phyloP scores from a whole-genome alignment of 1,140 invertebrate species.

The Agrilus planipennis region DNA sequence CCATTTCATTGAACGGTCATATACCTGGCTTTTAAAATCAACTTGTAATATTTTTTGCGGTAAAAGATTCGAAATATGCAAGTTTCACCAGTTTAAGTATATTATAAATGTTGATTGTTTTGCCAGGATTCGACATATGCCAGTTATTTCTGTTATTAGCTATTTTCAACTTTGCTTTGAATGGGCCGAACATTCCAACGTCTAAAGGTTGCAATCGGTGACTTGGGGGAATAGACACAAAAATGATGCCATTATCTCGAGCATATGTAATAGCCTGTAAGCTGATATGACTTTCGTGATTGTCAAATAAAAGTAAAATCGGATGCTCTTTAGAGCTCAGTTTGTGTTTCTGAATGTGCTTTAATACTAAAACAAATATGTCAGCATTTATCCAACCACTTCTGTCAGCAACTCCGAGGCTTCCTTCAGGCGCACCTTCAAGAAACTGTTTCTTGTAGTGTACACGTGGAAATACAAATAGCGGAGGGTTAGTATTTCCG shows the following conservation, averaged over 20 bases:
- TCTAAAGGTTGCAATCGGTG: too few species aligned
- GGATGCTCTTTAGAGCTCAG: neutral
- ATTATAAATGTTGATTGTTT: too few species aligned
- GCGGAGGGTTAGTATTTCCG: neutral
- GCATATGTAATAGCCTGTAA: neutral
- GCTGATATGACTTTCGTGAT: neutral
- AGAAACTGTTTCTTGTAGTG: conserved; percentile 21
- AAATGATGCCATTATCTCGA: neutral
- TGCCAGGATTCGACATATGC: too few species aligned
- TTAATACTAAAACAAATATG: conserved; percentile 24
- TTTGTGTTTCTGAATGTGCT: conserved; percentile 27
- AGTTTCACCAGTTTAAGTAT: too few species aligned
- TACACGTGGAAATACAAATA: too few species aligned
- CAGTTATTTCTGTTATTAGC: too few species aligned
- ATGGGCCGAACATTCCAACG: too few species aligned
- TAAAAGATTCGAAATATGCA: too few species aligned
- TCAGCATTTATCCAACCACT: conserved; percentile 33
- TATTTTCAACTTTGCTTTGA: too few species aligned
- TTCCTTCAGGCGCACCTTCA: conserved; percentile 26
- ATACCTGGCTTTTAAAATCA: too few species aligned
- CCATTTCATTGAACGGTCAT: too few species aligned
- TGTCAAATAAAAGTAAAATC: neutral
- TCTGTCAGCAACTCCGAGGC: conserved; percentile 25
- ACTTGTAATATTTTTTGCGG: too few species aligned
- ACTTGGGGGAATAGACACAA: neutral